Evolutionary conservation across 2,797 vertebrate genomes (phyloP).

Genomic region (Melanotaenia boesemani): DNA sequence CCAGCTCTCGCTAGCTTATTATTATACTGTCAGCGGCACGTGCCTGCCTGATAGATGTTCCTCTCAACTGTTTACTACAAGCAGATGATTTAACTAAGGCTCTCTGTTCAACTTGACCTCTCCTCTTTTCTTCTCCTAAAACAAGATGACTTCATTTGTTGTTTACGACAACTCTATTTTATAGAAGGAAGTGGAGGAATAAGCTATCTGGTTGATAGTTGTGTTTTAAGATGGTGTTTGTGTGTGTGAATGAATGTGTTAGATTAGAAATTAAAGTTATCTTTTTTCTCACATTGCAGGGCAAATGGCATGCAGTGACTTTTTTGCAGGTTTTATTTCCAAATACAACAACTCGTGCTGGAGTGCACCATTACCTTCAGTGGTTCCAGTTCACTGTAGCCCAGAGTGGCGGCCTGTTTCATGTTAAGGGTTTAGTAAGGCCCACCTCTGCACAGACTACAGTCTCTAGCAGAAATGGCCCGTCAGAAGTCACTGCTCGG

Average conservation of each 20-base stretch:
- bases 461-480: constrained; percentile 75
- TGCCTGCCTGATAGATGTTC: constrained; percentile 82
- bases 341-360: constrained; percentile 49
- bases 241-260: constrained; percentile 5
- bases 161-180: constrained; percentile 77
- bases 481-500: constrained; percentile 81
- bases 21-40: constrained; percentile 83
- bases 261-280: constrained; percentile 16
- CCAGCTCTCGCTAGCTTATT: constrained; percentile 75
- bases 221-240: constrained; percentile 34
- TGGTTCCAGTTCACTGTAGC: constrained; percentile 49
- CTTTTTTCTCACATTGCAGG: constrained; percentile 8
- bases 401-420: constrained; percentile 73
- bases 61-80: constrained; percentile 81
- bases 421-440: constrained; percentile 60
- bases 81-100: constrained; percentile 82
- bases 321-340: constrained; percentile 49
- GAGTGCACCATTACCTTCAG: constrained; percentile 27
- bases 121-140: constrained; percentile 65
- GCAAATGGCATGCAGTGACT: constrained; percentile 38
- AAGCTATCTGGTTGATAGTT: constrained; percentile 30
- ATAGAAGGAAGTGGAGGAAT: constrained; percentile 54
- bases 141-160: constrained; percentile 78
- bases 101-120: constrained; percentile 73
- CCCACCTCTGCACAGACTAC: constrained; percentile 69